Base-by-base conservation (phyloP, 2,888 invertebrate species). In the Fragum whitleyi region DNA sequence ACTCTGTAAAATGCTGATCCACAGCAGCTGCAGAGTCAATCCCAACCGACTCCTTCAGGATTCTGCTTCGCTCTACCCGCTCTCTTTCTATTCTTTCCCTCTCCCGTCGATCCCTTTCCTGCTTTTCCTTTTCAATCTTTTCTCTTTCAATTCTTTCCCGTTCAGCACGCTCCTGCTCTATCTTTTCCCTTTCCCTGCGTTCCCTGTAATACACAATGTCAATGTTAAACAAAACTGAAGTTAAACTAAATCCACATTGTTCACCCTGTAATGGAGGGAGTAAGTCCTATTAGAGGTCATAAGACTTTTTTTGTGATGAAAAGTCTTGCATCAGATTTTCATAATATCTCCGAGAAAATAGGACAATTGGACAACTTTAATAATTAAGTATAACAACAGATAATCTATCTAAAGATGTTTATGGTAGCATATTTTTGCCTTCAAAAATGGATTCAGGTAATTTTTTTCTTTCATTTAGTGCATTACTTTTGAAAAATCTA, bases 1-100 rank as follows among this genome's bases (percentile, higher is more conserved):
- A 97, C 95, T 97, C 97, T 92, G 97, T 97, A 94, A 98, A 98
- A 95, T 98, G 98, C 94, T 97, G 96, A 91, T 97, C 96, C 79
- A 98, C 93, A 28, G 93, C 93, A 14, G 92, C 92, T 55, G 88
- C 86, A 0, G 92, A 90, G 69, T 92, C 91, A 16, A 65, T 65
- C 16, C 65, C 65, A 1, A 89, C 89, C 0, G 91, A 88, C 71
- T 91, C 92, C 21, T 86, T 89, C 16, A 92, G 83, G 59, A 92
- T 90, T n/a, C 91, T 84, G 69, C 90, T 89, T 42, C 89, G 79
- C 53, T 89, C 89, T 53, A 87, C 85, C 21, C 89, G 87, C 55
- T 89, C 88, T 55, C 87, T 74, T 69, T 91, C 90, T 28, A 87
- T 83, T 55, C 79, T 82, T 47, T 75, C 74, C 19, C 79, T 79